phyloP scores from a whole-genome alignment of 2,888 invertebrate species.

The Desoria tigrina region DNA sequence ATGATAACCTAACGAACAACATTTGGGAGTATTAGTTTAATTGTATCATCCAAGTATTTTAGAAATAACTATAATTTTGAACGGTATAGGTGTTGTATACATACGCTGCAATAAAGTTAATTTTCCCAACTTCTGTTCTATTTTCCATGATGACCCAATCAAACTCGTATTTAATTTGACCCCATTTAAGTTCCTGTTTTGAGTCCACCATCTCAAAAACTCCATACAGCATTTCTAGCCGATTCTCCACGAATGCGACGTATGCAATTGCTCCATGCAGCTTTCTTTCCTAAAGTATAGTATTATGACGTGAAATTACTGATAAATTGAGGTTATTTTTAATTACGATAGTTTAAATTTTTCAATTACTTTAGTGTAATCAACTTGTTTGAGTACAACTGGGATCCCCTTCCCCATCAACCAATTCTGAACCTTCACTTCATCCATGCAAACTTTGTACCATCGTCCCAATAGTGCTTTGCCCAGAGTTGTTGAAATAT shows the following conservation, averaged over 20 bases:
- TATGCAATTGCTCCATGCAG: constrained; percentile 27
- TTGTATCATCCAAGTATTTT: too few species aligned
- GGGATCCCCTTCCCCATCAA: constrained; percentile 16
- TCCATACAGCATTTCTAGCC: constrained; percentile 26
- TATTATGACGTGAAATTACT: not conserved
- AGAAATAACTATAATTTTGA: too few species aligned
- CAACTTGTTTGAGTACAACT: constrained; percentile 19
- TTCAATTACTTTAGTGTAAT: not conserved
- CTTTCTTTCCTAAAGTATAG: not conserved
- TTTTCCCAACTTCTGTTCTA: constrained; percentile 14
- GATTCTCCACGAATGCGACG: constrained; percentile 5
- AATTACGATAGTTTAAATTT: not conserved
- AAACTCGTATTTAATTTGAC: constrained; percentile 17
- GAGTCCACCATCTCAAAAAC: constrained; percentile 16
- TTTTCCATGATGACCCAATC: constrained; percentile 19
- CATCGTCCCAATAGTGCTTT: constrained; percentile 22
- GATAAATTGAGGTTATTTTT: not conserved
- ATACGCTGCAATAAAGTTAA: not conserved
- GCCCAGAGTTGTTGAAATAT: constrained; percentile 19
- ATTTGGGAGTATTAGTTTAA: too few species aligned
- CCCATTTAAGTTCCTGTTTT: constrained; percentile 22
- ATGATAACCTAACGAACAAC: constrained; percentile 14
- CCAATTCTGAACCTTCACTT: constrained; percentile 25
- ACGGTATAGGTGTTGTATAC: too few species aligned
- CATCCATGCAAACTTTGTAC: constrained; percentile 27